Conservation (phyloP, 2,888 invertebrate genomes). For the Drosophila atripex region DNA sequence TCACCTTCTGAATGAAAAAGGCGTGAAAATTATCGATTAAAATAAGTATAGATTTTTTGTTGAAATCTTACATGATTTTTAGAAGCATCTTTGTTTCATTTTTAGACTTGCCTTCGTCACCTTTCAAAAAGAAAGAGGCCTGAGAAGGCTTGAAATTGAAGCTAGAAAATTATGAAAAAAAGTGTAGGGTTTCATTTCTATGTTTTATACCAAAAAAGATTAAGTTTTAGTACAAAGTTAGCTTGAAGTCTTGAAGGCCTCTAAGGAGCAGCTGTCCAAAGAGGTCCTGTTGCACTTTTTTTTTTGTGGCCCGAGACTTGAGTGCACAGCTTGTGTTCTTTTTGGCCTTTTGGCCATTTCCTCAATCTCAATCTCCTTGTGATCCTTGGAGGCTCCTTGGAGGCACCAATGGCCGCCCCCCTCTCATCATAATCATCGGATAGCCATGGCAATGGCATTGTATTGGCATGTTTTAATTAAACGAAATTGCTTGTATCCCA, state of each 20-base stretch:
- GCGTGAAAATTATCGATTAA: too few relatives aligned
- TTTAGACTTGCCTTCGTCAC: too few relatives aligned
- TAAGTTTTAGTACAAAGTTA: too few relatives aligned
- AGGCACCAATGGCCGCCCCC: slow-evolving; percentile 21
- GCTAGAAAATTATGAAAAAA: slow-evolving; percentile 27
- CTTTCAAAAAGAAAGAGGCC: too few relatives aligned
- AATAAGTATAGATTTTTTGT: too few relatives aligned
- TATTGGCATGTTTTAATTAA: slow-evolving; percentile 76
- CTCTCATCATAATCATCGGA: slow-evolving; percentile 30
- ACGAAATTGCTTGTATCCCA: slow-evolving; percentile 77
- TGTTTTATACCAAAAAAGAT: too few relatives aligned
- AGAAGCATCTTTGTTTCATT: too few relatives aligned
- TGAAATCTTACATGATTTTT: too few relatives aligned
- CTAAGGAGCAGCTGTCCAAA: too few relatives aligned
- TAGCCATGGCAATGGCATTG: slow-evolving; percentile 51
- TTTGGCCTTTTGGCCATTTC: not conserved
- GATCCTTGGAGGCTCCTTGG: not conserved
- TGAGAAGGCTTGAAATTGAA: not conserved
- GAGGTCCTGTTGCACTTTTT: not conserved
- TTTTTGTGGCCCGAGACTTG: not conserved
- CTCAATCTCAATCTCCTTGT: not conserved
- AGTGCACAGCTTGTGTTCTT: not conserved
- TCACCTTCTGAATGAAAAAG: too few relatives aligned
- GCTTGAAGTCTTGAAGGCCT: too few relatives aligned
- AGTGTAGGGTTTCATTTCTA: not conserved